Percentiles rank a stretch among this genome's conserved stretches.
These are phyloP conservation scores for Brienomyrus longianalis DNA, from an alignment of 2,113 vertebrate genomes.

Conservation along the genomic window DNA sequence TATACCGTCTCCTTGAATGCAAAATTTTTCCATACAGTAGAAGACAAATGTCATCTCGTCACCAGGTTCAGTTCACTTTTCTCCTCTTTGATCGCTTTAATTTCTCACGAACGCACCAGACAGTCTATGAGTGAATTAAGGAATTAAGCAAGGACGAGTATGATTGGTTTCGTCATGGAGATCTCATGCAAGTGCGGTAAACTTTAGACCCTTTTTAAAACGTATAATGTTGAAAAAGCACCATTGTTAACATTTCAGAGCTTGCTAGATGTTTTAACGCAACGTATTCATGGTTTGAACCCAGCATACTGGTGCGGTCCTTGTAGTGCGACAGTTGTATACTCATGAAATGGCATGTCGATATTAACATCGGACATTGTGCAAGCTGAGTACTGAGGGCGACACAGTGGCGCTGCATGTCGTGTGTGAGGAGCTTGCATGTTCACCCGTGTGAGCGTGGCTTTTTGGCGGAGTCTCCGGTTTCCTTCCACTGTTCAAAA, in stretches of 20 bases:
- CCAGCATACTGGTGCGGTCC: not conserved
- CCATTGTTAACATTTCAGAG: not conserved
- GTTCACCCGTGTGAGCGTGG: no score
- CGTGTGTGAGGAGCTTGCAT: no score
- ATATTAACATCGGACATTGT: no score
- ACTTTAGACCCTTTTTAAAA: not conserved
- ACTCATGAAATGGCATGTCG: no score
- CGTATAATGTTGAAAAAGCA: not conserved
- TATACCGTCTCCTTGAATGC: not conserved
- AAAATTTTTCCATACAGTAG: not conserved
- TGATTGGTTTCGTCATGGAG: not conserved
- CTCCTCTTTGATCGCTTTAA: not conserved
- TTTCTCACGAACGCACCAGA: not conserved
- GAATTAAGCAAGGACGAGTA: not conserved
- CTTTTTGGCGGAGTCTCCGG: no score
- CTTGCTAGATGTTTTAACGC: not conserved
- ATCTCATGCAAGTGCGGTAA: not conserved
- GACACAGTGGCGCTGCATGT: no score
- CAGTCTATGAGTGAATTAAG: not conserved
- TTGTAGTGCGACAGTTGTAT: not conserved
- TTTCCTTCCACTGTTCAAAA: no score
- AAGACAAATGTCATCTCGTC: not conserved
- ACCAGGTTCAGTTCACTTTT: not conserved
- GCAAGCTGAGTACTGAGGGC: no score
- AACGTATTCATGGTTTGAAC: not conserved